These are phyloP conservation scores for Aspidiotus destructor DNA, from an alignment of 2,888 invertebrate genomes.

Conservation along the genomic window DNA sequence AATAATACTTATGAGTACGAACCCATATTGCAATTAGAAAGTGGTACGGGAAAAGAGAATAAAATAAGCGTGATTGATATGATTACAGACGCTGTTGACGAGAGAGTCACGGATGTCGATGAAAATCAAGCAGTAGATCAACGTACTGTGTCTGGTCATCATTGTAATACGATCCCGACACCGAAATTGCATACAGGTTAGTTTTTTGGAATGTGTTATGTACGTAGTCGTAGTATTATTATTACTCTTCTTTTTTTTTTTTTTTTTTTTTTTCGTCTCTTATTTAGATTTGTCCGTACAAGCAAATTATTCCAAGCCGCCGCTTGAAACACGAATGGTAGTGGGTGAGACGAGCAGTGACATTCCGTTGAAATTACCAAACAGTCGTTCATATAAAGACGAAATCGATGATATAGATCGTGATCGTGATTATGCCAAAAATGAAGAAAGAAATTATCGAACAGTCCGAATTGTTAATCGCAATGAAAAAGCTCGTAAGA, in stretches of 20 bases:
- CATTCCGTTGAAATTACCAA: constrained; percentile 37
- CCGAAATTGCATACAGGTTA: not conserved
- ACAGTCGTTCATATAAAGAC: constrained; percentile 37
- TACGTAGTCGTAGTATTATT: not conserved
- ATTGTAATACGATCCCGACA: constrained; percentile 20
- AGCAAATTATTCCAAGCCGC: constrained; percentile 40
- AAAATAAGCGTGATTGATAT: no score
- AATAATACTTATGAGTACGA: no score
- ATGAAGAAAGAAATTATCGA: not conserved
- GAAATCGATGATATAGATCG: not conserved
- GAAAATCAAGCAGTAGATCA: constrained; percentile 6
- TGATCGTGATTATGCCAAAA: no score
- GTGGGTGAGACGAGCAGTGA: constrained; percentile 36
- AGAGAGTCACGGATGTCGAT: constrained; percentile 11
- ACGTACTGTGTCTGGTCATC: constrained; percentile 17
- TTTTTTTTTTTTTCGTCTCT: not conserved
- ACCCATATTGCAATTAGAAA: no score
- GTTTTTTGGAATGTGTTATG: no score
- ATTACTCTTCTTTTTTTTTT: not conserved
- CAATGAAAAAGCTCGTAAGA: constrained; percentile 13
- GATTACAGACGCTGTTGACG: no score
- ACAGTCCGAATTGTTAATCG: not conserved
- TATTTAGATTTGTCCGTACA: no score
- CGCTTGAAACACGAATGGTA: constrained; percentile 53
- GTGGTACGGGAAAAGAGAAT: no score